These are phyloP conservation scores for Narcine bancroftii DNA, from an alignment of 2,113 vertebrate genomes.

Conservation along the genomic window DNA sequence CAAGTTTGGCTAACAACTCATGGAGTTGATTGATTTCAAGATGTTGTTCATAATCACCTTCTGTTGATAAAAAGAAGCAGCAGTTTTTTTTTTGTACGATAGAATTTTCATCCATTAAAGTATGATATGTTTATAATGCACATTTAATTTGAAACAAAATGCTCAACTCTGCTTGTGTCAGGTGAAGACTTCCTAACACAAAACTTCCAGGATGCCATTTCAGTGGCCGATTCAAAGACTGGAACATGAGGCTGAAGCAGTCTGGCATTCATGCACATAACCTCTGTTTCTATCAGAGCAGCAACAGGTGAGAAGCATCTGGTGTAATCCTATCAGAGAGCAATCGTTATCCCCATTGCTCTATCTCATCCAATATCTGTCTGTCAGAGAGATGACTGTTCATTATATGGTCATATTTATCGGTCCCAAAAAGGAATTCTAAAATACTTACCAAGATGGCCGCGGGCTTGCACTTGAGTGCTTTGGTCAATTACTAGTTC, in stretches of 20 bases:
- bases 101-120: neutral
- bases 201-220: neutral
- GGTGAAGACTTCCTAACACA: neutral
- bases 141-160: neutral
- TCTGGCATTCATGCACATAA: neutral
- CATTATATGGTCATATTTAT: constrained; percentile 44
- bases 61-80: neutral
- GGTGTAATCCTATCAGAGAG: constrained; percentile 42
- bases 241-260: neutral
- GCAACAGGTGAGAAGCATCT: constrained; percentile 58
- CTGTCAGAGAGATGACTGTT: constrained; percentile 48
- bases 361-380: constrained; percentile 45
- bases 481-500: constrained; percentile 53
- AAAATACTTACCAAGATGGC: constrained; percentile 60
- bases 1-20: neutral
- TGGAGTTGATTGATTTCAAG: neutral
- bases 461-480: constrained; percentile 52
- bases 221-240: neutral
- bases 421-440: constrained; percentile 51
- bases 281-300: constrained; percentile 44
- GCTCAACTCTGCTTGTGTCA: neutral
- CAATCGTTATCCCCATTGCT: constrained; percentile 49
- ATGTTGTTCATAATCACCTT: neutral
- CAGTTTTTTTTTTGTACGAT: no score
- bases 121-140: neutral